phyloP scores from a whole-genome alignment of 2,888 invertebrate genomes.

The Diaphora mendica region DNA sequence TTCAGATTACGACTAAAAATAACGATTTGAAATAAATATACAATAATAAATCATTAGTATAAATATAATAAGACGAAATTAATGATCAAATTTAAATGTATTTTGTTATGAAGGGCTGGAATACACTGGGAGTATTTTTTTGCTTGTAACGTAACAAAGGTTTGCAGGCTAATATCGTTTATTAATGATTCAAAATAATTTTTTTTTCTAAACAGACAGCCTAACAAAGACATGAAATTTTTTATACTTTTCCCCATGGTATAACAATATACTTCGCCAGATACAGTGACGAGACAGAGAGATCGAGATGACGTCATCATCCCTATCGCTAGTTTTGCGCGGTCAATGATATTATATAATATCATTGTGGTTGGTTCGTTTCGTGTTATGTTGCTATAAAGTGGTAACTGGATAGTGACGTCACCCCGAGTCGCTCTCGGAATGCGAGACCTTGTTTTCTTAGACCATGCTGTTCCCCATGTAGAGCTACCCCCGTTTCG shows the following conservation, averaged over 20 bases:
- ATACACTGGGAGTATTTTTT: background rate
- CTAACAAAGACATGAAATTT: background rate
- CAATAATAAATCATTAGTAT: constrained; percentile 27
- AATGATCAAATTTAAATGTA: constrained; percentile 20
- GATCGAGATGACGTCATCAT: too few relatives aligned
- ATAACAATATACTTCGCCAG: too few relatives aligned
- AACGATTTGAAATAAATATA: constrained; percentile 29
- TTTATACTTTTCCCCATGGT: background rate
- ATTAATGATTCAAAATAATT: background rate
- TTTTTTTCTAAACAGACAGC: background rate
- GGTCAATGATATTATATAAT: too few relatives aligned
- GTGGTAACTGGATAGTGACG: too few relatives aligned
- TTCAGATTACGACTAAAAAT: constrained; percentile 24
- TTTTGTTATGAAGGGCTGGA: constrained; percentile 3
- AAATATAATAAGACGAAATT: constrained; percentile 8
- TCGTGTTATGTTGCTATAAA: too few relatives aligned
- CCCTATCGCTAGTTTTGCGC: too few relatives aligned
- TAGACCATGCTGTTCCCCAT: too few relatives aligned
- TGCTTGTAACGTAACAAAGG: background rate
- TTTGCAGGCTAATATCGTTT: background rate
- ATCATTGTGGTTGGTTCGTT: too few relatives aligned
- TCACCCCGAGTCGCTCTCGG: too few relatives aligned
- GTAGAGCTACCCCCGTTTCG: background rate
- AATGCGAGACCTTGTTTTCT: too few relatives aligned
- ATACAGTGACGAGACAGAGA: too few relatives aligned